Conservation (phyloP, 1,140 invertebrate genomes). For the Cheumatopsyche charites region DNA sequence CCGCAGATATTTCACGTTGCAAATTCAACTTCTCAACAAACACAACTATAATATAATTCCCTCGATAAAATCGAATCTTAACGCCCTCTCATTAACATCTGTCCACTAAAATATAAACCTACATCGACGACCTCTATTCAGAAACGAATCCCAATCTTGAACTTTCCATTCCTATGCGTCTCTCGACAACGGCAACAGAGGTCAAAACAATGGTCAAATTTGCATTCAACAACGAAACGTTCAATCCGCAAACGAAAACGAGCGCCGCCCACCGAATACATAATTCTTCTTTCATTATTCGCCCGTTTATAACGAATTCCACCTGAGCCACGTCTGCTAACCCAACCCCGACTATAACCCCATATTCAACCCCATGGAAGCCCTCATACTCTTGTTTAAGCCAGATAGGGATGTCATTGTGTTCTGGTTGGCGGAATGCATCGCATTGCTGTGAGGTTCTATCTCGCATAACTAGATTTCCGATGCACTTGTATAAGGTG, state of each 20-base stretch:
- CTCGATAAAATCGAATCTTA: no score
- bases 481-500: no score
- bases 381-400: no score
- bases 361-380: no score
- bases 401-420: not conserved
- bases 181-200: conserved; percentile 9
- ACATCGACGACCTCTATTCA: no score
- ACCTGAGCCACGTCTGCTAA: conserved; percentile 14
- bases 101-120: no score
- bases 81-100: no score
- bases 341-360: not conserved
- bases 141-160: no score
- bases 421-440: conserved; percentile 7
- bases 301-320: conserved; percentile 30
- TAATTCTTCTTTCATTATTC: conserved; percentile 46
- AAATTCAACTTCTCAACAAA: no score
- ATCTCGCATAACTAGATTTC: conserved; percentile 5
- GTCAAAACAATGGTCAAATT: conserved; percentile 47
- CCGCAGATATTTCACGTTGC: no score
- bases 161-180: no score
- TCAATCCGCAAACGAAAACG: conserved; percentile 44
- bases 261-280: conserved; percentile 46
- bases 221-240: conserved; percentile 45
- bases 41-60: no score
- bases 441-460: not conserved